Evolutionary conservation across 2,113 vertebrate species (phyloP).

Genomic region (Nothobranchius furzeri): DNA sequence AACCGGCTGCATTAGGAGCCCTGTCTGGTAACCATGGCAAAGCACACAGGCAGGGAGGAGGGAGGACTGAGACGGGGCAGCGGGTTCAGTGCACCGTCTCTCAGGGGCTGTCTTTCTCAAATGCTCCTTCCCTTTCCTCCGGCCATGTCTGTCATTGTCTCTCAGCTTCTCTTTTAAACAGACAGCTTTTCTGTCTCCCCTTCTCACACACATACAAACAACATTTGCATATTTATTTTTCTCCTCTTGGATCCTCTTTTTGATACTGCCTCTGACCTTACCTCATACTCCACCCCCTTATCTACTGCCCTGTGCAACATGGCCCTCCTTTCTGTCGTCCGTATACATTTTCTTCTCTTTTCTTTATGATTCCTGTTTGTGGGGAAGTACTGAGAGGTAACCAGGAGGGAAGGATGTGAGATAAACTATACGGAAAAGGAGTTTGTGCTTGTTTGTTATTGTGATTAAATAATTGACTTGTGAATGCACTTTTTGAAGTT

Average conservation of each 20-base stretch:
- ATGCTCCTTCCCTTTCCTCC: constrained; percentile 60
- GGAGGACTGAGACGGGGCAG: constrained; percentile 63
- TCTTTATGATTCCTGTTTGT: constrained; percentile 21
- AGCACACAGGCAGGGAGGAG: constrained; percentile 55
- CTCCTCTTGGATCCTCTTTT: constrained; percentile 30
- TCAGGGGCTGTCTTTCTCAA: constrained; percentile 68
- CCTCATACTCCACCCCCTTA: constrained; percentile 36
- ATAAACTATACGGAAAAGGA: constrained; percentile 6
- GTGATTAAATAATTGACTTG: too few species aligned
- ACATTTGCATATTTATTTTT: constrained; percentile 59
- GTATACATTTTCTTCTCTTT: background rate
- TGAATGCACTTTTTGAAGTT: too few species aligned
- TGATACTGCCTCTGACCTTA: constrained; percentile 53
- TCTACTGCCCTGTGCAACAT: constrained; percentile 35
- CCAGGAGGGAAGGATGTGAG: background rate
- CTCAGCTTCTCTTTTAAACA: constrained; percentile 45
- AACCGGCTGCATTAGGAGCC: constrained; percentile 74
- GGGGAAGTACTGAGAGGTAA: constrained; percentile 13
- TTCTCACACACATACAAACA: constrained; percentile 29
- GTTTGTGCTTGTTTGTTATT: too few species aligned
- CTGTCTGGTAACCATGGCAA: constrained; percentile 81
- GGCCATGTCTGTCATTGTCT: constrained; percentile 68
- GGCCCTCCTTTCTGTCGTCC: constrained; percentile 34
- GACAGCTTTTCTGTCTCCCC: constrained; percentile 31
- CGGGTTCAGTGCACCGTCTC: constrained; percentile 67